Evolutionary conservation across 2,113 vertebrate species (phyloP), one percentile per base, ranked within the genome.

Genomic region (Progne subis): DNA sequence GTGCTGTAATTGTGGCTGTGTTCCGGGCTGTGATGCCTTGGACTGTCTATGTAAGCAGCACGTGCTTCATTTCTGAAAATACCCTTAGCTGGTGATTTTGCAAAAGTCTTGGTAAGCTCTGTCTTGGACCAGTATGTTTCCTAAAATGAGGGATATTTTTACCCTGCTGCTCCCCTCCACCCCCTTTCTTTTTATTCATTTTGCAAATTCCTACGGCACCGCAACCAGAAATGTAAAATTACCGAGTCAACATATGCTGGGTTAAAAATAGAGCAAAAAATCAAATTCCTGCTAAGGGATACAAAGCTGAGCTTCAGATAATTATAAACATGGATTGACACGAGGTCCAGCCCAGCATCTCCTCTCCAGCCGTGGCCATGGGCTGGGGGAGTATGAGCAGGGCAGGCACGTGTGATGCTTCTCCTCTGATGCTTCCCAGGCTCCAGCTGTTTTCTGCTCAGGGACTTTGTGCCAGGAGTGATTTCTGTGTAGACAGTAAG

Each of bases 221-320:
- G 28, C 29, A 77, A 68, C 20, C 14, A 68, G 43, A 78, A 86
- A 50, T 14, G 47, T 67, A 49, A 77, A 93, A 71, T 50, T 67
- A 90, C 24, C 47, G 20, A 25, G 64, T 90, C 49, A 74, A 59
- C 56, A 20, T 81, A 47, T 29, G 37, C 41, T 83, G 69, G 29
- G 49, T 86, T 94, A 90, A 78, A 94, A 96, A 81, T 16, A 65
- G 32, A 92, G 25, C 21, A 55, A 64, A 64, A 90, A 69, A 28
- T 63, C 7, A 24, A 34, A 46, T 39, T 69, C 61, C 43, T 82
- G 9, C 32, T 44, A 70, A 53, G 34, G 29, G 34, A 39, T 61
- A 14, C 20, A 43, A 84, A 70, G 71, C 59, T 80, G 88, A 83
- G 46, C 28, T 77, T 81, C 20, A 70, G 29, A 8, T 59, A 37